Conservation (phyloP, 2,797 vertebrate species). For the Dermochelys coriacea region DNA sequence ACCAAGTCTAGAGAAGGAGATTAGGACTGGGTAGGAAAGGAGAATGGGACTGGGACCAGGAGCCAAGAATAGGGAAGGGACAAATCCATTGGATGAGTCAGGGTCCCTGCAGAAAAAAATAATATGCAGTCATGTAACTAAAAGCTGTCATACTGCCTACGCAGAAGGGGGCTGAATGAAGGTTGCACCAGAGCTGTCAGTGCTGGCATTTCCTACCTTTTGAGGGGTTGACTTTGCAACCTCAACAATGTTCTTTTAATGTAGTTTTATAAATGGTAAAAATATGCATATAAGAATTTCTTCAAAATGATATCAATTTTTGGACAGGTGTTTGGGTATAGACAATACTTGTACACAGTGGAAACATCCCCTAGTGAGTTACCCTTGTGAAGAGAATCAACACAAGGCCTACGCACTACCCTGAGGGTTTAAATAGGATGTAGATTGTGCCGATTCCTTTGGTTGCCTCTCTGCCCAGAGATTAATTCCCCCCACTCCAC, state of each 20-base stretch:
- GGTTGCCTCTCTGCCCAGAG: background rate
- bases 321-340: background rate
- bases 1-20: background rate
- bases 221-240: background rate
- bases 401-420: background rate
- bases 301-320: background rate
- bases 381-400: rapidly evolving
- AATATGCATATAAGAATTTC: background rate
- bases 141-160: background rate
- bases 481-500: background rate
- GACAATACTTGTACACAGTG: background rate
- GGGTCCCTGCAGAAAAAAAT: too few species aligned
- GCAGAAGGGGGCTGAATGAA: background rate
- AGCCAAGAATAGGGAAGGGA: too few species aligned
- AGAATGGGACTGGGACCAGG: background rate
- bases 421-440: background rate
- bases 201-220: background rate
- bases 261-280: background rate
- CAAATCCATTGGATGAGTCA: too few species aligned
- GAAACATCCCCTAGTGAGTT: background rate
- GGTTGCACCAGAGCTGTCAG: background rate
- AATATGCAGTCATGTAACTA: too few species aligned
- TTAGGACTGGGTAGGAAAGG: background rate
- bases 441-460: background rate
- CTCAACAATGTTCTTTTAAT: background rate